phyloP scores from a whole-genome alignment of 64 coral and sea anemone species.

The Acropora yongei region DNA sequence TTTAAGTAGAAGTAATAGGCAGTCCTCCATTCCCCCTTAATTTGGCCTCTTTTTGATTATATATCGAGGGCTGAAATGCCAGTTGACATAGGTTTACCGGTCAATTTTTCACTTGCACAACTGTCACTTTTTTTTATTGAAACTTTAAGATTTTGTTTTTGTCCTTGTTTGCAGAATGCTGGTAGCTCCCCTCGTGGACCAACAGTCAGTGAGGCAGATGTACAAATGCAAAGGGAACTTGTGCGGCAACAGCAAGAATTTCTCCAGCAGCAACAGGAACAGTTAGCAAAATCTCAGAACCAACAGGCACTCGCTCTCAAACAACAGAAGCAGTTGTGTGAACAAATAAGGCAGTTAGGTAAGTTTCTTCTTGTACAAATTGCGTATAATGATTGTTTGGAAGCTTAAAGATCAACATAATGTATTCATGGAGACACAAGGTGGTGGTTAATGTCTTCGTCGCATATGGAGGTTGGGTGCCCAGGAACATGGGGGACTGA shows the following conservation, averaged over 20 bases:
- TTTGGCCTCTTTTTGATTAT: too few relatives aligned
- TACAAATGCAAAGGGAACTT: slow-evolving; percentile 72
- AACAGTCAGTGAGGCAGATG: slow-evolving; percentile 64
- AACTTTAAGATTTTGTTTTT: background rate
- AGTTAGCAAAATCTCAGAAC: slow-evolving; percentile 62
- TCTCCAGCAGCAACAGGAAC: slow-evolving; percentile 70
- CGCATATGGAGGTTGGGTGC: too few relatives aligned
- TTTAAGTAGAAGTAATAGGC: too few relatives aligned
- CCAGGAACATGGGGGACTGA: too few relatives aligned
- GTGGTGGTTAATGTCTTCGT: too few relatives aligned
- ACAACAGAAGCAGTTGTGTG: slow-evolving; percentile 77
- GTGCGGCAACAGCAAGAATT: slow-evolving; percentile 86
- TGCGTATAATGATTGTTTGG: background rate
- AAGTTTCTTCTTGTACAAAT: background rate
- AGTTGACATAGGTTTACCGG: too few relatives aligned
- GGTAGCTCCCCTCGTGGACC: slow-evolving; percentile 33
- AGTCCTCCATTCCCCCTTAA: too few relatives aligned
- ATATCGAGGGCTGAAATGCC: too few relatives aligned
- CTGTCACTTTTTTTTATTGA: background rate
- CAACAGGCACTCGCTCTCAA: slow-evolving; percentile 76
- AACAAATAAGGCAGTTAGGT: slow-evolving; percentile 85
- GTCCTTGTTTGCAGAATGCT: background rate
- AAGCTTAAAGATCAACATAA: too few relatives aligned
- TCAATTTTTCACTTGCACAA: too few relatives aligned
- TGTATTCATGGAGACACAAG: too few relatives aligned